These are phyloP conservation scores for Pyxicephalus adspersus DNA, from an alignment of 2,113 vertebrate species.

Conservation along the genomic window DNA sequence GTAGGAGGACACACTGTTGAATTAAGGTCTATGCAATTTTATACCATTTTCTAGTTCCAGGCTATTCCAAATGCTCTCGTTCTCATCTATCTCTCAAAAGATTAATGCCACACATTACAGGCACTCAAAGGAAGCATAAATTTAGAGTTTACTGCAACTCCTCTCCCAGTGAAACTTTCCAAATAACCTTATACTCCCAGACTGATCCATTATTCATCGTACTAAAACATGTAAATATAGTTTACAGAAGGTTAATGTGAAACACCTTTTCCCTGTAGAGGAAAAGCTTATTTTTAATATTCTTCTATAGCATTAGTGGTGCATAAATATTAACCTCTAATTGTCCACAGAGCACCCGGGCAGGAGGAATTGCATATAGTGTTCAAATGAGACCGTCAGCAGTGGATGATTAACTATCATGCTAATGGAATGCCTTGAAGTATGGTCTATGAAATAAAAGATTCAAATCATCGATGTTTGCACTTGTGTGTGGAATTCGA, in stretches of 20 bases:
- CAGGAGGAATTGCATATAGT: not conserved
- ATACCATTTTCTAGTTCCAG: slow-evolving; percentile 25
- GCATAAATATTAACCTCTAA: slow-evolving; percentile 61
- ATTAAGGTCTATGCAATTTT: slow-evolving; percentile 38
- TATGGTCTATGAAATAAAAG: slow-evolving; percentile 11
- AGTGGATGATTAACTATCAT: slow-evolving; percentile 28
- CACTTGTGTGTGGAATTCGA: slow-evolving; percentile 14
- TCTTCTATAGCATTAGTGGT: slow-evolving; percentile 56
- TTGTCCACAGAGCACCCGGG: not conserved
- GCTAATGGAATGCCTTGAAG: slow-evolving; percentile 28
- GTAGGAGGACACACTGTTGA: slow-evolving; percentile 16
- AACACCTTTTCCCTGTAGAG: slow-evolving; percentile 53
- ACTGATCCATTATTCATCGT: slow-evolving; percentile 65
- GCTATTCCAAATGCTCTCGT: slow-evolving; percentile 29
- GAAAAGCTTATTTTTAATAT: slow-evolving; percentile 59
- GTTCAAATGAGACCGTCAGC: not conserved
- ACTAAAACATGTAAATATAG: slow-evolving; percentile 61
- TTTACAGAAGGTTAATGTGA: slow-evolving; percentile 65
- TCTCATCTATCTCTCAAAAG: slow-evolving; percentile 49
- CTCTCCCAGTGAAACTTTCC: slow-evolving; percentile 61
- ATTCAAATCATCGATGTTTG: slow-evolving; percentile 4
- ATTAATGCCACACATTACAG: slow-evolving; percentile 52
- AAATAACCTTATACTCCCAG: slow-evolving; percentile 57
- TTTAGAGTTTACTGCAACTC: slow-evolving; percentile 55
- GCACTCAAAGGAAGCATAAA: slow-evolving; percentile 54